Base-by-base conservation (phyloP, 92 coral and sea anemone species). In the Porites lobata region DNA sequence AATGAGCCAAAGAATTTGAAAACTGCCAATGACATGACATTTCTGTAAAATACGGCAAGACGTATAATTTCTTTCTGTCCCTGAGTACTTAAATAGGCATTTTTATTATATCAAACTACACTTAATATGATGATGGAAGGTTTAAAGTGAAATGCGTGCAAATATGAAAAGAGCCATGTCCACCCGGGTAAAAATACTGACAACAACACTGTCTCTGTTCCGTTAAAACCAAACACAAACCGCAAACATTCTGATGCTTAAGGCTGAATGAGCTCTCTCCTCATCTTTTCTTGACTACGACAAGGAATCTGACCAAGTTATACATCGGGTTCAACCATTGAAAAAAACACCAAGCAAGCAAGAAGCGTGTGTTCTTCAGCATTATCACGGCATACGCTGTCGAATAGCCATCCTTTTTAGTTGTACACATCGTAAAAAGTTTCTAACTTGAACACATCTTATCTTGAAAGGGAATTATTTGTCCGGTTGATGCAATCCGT, bases 401-500 rank as follows among this genome's bases (percentile, higher is more conserved):
- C 59, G 19, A 64, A 73, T 19, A 21, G 10, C 65, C 69, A 64
- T 9, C 77, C 3, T 50, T 22, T 20, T 53, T 22, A 54, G 68
- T 12, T 52, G 19, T 17, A 79, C 19, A 65, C 58, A 63, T 19
- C 53, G 54, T 43, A 79, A 63, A 69, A 56, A 53, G 65, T 8
- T 56, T 17, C 56, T n/a, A n/a, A 69, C 10, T 70, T 54, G 86
- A 81, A 10, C 26, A 4, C 29, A 57, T 12, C 43, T 19, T 6
- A 1, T 20, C 61, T 26, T 38, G 19, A 62, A 8, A 4, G 18
- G 11, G 63, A 29, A 21, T 83, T 43, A 84, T 84, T 84, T 84
- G 11, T 84, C 87, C 15, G 63, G 54, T 8, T 84, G 80, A 21
- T 74, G 79, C 64, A 84, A 75, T 50, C 90, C 94, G 57, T 86